phyloP scores from a whole-genome alignment of 2,797 vertebrate genomes.

The Sus cebifrons region DNA sequence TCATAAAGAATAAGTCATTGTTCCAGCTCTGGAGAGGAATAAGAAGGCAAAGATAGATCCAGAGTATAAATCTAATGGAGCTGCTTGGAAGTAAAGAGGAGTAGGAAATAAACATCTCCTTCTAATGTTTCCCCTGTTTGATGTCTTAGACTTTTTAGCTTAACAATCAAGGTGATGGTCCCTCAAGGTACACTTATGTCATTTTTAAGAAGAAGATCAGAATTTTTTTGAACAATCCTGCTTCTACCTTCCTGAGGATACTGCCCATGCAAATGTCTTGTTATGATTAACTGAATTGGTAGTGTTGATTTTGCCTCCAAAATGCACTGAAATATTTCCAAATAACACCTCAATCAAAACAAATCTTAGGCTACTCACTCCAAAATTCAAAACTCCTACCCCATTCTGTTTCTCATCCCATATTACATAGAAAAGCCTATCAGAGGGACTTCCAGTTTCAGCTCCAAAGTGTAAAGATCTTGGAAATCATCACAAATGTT shows the following conservation, averaged over 20 bases:
- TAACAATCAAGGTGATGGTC: neutral
- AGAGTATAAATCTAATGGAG: neutral
- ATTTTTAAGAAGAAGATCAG: neutral
- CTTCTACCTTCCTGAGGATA: neutral
- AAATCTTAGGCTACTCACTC: neutral
- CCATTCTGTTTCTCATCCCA: neutral
- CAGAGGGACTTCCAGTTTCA: neutral
- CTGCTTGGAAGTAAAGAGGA: neutral
- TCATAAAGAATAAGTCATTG: neutral
- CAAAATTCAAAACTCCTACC: neutral
- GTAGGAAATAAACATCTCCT: neutral
- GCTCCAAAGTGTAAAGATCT: neutral
- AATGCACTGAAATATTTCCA: neutral
- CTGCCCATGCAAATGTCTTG: neutral
- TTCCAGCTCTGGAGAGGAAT: neutral
- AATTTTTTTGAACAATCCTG: neutral
- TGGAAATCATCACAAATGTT: neutral
- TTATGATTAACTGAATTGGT: neutral
- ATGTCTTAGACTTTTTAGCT: neutral
- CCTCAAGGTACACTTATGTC: neutral
- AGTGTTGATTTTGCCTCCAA: neutral
- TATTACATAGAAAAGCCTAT: neutral
- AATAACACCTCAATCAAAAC: neutral
- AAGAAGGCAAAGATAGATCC: neutral
- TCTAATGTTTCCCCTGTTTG: neutral